Base-by-base conservation (phyloP, 1,140 invertebrate genomes). In the Belonocnema kinseyi region DNA sequence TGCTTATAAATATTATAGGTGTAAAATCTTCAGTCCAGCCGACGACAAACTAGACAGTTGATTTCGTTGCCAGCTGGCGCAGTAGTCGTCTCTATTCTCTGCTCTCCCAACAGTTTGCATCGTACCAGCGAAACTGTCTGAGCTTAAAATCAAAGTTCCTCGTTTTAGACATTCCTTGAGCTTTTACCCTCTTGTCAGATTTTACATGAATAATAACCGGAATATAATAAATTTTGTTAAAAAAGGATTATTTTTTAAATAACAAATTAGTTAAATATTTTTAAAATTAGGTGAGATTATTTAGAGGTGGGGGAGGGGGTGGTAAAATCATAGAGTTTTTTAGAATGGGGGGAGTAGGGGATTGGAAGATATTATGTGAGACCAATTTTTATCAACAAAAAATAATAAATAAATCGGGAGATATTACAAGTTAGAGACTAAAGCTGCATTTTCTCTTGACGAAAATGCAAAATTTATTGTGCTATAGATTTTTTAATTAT, bases 41-140 rank as follows among this genome's bases (percentile, higher is more conserved):
- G 26, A 66, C 33, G 61, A 66, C 61, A 66, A 66, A 66, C 61
- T 66, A 66, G 61, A 66, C 26, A 40, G n/a, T 66, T 58, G 56
- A 58, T 12, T 58, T 40, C 16, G 61, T 66, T 66, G 61, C 61
- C 61, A 66, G 61, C 61, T 66, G 61, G 61, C 61, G 33, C 33
- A 33, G 33, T n/a, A n/a, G 54, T 66, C 26, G 26, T 40, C 61
- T 66, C 26, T 66, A 66, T 66, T 66, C 61, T 66, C 33, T 66
- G 14, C 16, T 40, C 61, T 66, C 26, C 13, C 40, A 21, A 33
- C 40, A 66, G 26, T 66, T 66, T 66, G 33, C 61, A 4, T 66
- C 61, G 61, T 40, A 46, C 16, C 19, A 40, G 33, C 40, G 33
- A 40, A 66, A 66, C 26, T 56, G 10, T 56, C 40, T 10, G 40